phyloP scores from a whole-genome alignment of 2,888 invertebrate genomes.

The Brenthis daphne region DNA sequence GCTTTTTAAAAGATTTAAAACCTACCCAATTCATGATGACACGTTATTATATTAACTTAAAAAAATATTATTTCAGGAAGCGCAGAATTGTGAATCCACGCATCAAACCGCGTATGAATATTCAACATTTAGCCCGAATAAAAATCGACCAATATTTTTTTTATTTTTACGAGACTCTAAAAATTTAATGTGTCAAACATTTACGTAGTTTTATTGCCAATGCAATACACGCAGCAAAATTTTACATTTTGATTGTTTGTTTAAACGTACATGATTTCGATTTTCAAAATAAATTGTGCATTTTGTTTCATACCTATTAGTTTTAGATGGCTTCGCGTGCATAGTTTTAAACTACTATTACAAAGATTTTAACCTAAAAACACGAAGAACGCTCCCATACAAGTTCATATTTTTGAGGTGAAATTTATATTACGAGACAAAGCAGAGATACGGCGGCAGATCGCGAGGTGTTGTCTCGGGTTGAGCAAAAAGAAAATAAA shows the following conservation, averaged over 20 bases:
- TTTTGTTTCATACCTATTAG: constrained; percentile 13
- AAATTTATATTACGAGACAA: too few species aligned
- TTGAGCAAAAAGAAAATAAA: too few species aligned
- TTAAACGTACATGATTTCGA: constrained; percentile 14
- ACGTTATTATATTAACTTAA: constrained; percentile 40
- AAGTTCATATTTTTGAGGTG: too few species aligned
- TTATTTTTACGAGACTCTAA: constrained; percentile 55
- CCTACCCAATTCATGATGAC: constrained; percentile 44
- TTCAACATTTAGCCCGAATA: constrained; percentile 48
- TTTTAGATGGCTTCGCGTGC: background rate
- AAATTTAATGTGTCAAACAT: constrained; percentile 51
- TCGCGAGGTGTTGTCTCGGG: too few species aligned
- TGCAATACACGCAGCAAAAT: constrained; percentile 30
- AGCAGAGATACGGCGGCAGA: too few species aligned
- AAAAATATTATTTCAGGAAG: constrained; percentile 41
- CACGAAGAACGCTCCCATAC: too few species aligned
- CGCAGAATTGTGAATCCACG: constrained; percentile 38
- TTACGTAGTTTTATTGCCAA: constrained; percentile 39
- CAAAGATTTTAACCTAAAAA: too few species aligned
- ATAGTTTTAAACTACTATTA: too few species aligned
- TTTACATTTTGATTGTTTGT: constrained; percentile 33
- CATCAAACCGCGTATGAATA: constrained; percentile 45
- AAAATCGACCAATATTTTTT: constrained; percentile 49
- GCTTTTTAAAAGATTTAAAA: constrained; percentile 15
- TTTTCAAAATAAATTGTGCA: constrained; percentile 17